These are phyloP conservation scores for Leucophenga varia DNA, from an alignment of 1,140 invertebrate genomes.

Conservation along the genomic window DNA sequence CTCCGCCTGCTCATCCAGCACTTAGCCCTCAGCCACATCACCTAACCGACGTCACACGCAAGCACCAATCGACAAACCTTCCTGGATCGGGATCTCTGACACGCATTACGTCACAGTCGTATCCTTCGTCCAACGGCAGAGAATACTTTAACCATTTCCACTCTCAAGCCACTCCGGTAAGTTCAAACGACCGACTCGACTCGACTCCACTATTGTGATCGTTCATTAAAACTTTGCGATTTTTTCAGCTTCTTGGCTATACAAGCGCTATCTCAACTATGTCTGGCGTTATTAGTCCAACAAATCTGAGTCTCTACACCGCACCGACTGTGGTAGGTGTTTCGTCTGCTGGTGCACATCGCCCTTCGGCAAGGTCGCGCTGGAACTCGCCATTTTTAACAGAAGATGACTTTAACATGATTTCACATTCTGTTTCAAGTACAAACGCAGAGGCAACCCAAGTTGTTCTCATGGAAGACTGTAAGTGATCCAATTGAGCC, in stretches of 20 bases:
- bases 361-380: constrained; percentile 65
- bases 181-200: no score
- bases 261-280: constrained; percentile 72
- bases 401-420: constrained; percentile 94
- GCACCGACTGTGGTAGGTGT: constrained; percentile 73
- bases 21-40: neutral
- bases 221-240: no score
- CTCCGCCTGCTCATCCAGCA: neutral
- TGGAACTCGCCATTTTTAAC: constrained; percentile 89
- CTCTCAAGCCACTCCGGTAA: constrained; percentile 82
- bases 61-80: constrained; percentile 7
- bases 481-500: no score
- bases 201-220: no score
- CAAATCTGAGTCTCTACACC: constrained; percentile 85
- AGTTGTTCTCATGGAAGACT: constrained; percentile 73
- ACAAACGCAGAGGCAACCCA: constrained; percentile 65
- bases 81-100: constrained; percentile 18
- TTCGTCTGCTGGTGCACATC: constrained; percentile 55
- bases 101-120: constrained; percentile 35
- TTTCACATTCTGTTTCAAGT: constrained; percentile 70
- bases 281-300: constrained; percentile 86
- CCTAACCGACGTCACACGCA: neutral
- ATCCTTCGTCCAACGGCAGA: constrained; percentile 37
- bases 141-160: constrained; percentile 86
- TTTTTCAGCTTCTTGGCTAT: constrained; percentile 83